These are phyloP conservation scores for Anolis sagrei DNA, from an alignment of 2,113 vertebrate species.

Conservation along the genomic window DNA sequence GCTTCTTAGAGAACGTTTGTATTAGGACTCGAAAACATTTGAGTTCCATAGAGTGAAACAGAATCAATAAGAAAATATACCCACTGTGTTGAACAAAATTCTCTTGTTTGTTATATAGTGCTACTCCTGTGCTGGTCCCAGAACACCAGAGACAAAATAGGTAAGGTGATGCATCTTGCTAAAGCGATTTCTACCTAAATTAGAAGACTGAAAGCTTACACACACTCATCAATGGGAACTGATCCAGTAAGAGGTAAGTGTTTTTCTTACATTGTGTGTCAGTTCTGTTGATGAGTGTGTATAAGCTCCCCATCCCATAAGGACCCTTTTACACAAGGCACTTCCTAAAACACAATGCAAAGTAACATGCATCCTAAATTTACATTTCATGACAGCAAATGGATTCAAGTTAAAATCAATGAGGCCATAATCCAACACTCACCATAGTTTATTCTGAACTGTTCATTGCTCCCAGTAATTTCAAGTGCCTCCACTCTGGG, in stretches of 20 bases:
- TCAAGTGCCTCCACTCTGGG: not conserved
- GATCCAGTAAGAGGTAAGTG: not conserved
- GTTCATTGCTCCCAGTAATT: not conserved
- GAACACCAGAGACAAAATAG: slow-evolving; percentile 38
- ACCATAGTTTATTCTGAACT: no score
- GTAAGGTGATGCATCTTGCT: slow-evolving; percentile 31
- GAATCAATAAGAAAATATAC: not conserved
- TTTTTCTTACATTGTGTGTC: not conserved
- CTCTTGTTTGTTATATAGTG: slow-evolving; percentile 35
- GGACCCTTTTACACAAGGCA: not conserved
- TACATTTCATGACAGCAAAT: not conserved
- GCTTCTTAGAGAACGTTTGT: not conserved
- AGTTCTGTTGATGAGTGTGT: slow-evolving; percentile 25
- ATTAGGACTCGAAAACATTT: not conserved
- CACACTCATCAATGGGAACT: slow-evolving; percentile 21
- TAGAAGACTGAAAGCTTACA: slow-evolving; percentile 24
- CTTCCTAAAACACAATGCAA: not conserved
- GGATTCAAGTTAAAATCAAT: not conserved
- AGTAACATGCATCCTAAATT: not conserved
- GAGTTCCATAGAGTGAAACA: not conserved
- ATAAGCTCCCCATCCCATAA: not conserved
- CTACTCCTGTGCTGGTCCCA: slow-evolving; percentile 39
- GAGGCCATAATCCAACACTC: no score
- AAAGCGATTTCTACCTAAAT: slow-evolving; percentile 20
- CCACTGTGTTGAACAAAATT: slow-evolving; percentile 27